A percentile compares a stretch with the other conserved stretches of the same genome.
Evolutionary conservation across 2,797 vertebrate genomes (phyloP).

Genomic region (Monodelphis domestica): DNA sequence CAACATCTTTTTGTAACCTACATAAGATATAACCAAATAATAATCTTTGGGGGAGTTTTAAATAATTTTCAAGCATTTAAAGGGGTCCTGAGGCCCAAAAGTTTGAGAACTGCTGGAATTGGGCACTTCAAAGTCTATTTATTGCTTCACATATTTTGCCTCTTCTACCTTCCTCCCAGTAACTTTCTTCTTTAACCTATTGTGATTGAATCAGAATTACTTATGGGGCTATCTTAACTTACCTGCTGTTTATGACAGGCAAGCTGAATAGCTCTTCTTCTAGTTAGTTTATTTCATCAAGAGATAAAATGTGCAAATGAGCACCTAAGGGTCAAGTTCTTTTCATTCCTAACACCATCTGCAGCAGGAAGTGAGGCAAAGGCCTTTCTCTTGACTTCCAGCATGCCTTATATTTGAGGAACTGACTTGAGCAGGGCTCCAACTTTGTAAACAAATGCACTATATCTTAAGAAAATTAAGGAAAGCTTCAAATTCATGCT

Average conservation of each 20-base stretch:
- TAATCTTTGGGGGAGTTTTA: neutral
- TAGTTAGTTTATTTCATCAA: neutral
- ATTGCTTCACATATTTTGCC: neutral
- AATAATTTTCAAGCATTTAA: neutral
- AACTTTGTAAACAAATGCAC: neutral
- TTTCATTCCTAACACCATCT: neutral
- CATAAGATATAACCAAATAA: too few species aligned
- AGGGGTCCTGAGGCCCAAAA: neutral
- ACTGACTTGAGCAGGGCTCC: neutral
- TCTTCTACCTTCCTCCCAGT: neutral
- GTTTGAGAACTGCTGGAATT: neutral
- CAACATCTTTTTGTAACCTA: too few species aligned
- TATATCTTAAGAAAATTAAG: neutral
- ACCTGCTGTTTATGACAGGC: neutral
- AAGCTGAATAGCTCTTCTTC: slow-evolving; percentile 27
- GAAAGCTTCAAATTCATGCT: neutral
- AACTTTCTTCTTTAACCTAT: neutral
- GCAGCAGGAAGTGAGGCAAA: neutral
- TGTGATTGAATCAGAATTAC: neutral
- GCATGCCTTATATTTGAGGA: neutral
- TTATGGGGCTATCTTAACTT: neutral
- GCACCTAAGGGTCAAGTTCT: neutral
- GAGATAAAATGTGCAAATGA: slow-evolving; percentile 27
- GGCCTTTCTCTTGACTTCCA: neutral
- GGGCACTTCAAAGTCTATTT: neutral